phyloP scores from a whole-genome alignment of 2,797 vertebrate genomes.

The Naso thynnoides region DNA sequence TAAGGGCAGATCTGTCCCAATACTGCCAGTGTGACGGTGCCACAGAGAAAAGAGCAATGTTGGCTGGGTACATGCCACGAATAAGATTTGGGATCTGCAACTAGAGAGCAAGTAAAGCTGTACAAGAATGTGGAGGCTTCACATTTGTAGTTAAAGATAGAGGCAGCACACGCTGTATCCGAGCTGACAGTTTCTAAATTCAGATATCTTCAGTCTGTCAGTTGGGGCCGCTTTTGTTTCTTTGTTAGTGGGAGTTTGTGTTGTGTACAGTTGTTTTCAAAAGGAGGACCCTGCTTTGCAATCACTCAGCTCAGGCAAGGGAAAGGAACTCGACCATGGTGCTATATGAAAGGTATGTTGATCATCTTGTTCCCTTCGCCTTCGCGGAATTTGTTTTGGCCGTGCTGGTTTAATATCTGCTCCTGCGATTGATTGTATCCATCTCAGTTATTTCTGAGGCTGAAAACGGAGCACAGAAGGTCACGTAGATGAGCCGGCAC shows the following conservation, averaged over 20 bases:
- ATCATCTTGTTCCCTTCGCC: constrained; percentile 25
- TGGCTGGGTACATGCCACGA: constrained; percentile 72
- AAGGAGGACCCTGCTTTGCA: constrained; percentile 40
- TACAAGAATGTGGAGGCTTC: constrained; percentile 95
- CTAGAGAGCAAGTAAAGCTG: constrained; percentile 91
- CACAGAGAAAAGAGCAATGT: constrained; percentile 71
- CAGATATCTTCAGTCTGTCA: constrained; percentile 73
- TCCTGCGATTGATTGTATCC: constrained; percentile 60
- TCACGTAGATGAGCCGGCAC: constrained; percentile 51
- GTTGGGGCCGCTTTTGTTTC: constrained; percentile 68
- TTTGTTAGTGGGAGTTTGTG: constrained; percentile 39
- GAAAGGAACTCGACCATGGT: constrained; percentile 81
- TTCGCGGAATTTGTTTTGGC: constrained; percentile 12
- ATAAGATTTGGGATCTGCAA: constrained; percentile 83
- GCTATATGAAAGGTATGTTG: constrained; percentile 88
- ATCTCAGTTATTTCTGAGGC: constrained; percentile 61
- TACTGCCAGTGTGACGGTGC: constrained; percentile 61
- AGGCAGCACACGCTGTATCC: constrained; percentile 85
- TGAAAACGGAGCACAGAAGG: constrained; percentile 57
- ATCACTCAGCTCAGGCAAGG: constrained; percentile 34
- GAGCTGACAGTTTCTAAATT: constrained; percentile 88
- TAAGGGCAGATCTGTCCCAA: constrained; percentile 70
- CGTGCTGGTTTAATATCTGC: constrained; percentile 60
- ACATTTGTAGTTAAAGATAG: constrained; percentile 99
- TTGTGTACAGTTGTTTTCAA: constrained; percentile 31